Evolutionary conservation across 2,113 vertebrate species (phyloP), one percentile per base, ranked within the genome.

Genomic region (Andinoacara biseriatus): DNA sequence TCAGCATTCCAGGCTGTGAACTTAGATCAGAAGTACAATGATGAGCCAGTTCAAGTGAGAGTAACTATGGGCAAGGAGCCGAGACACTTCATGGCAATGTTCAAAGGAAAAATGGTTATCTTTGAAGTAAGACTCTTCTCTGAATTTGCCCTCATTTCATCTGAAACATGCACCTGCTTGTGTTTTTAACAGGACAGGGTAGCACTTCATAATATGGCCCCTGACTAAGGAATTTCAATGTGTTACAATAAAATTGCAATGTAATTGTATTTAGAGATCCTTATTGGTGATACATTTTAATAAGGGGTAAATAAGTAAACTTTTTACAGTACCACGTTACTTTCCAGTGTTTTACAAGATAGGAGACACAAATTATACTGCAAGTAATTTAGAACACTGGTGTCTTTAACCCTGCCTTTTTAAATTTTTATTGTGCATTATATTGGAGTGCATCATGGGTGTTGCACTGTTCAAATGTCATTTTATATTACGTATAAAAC

Each of bases 61-160:
- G 86, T 97, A 22, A 94, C 90, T 31, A 98, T 98, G 97, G 96
- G 97, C 58, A 98, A 97, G 87, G 97, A 98, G 81, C 96, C 97
- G 0, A 95, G 95, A 22, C 97, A 98, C 91, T 97, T 98, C 83
- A 95, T 98, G 96, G 91, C 97, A 22, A 96, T 98, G 75, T 98
- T 98, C 93, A 97, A 96, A 89, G 97, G 97, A 24, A 97, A 95
- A 91, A 93, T 98, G 92, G 95, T 97, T 72, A 94, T 98, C 80
- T 98, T 95, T 86, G 96, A 97, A 95, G 97, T 98, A 89, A 24
- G 81, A 74, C 5, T 38, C 7, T 20, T 33, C 7, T 57, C n/a
- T 35, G 6, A 11, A 29, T n/a, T 69, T 43, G 15, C 17, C 38
- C 2, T 38, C 0, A 40, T 75, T 57, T 57, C 15, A 75, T 18